These are phyloP conservation scores for Calonectris borealis DNA, from an alignment of 2,113 vertebrate genomes.

Conservation along the genomic window DNA sequence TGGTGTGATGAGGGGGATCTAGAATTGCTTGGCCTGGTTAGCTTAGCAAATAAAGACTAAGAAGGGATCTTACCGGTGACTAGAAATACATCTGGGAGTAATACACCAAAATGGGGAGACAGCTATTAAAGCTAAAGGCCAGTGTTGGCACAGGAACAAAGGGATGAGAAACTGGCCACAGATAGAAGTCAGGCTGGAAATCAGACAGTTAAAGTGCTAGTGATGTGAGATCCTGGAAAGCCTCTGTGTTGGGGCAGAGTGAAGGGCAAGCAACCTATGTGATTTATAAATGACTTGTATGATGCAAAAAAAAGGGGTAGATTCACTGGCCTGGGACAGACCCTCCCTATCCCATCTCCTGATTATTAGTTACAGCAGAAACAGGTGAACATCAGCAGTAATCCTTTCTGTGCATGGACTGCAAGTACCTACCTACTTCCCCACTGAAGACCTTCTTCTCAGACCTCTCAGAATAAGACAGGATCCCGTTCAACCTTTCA, in stretches of 20 bases:
- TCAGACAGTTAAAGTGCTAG: neutral
- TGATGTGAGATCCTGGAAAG: neutral
- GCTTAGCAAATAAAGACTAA: neutral
- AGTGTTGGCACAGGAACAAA: constrained; percentile 23
- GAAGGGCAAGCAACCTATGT: neutral
- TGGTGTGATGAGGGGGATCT: neutral
- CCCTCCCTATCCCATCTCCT: neutral
- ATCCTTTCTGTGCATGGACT: neutral
- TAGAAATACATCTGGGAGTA: constrained; percentile 16
- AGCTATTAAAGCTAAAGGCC: constrained; percentile 8
- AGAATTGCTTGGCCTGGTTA: neutral
- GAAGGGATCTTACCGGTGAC: neutral
- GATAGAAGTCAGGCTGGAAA: neutral
- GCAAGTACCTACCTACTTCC: neutral
- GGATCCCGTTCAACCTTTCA: neutral
- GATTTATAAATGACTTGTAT: neutral
- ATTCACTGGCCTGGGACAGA: neutral
- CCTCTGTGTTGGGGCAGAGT: neutral
- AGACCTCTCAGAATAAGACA: neutral
- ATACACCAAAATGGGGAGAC: neutral
- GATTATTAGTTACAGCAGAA: neutral
- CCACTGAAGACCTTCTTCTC: neutral
- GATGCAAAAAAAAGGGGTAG: neutral
- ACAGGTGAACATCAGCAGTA: neutral
- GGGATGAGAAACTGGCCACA: neutral